These are phyloP conservation scores for Drosophila infuscata DNA, from an alignment of 2,888 invertebrate genomes.

Conservation along the genomic window DNA sequence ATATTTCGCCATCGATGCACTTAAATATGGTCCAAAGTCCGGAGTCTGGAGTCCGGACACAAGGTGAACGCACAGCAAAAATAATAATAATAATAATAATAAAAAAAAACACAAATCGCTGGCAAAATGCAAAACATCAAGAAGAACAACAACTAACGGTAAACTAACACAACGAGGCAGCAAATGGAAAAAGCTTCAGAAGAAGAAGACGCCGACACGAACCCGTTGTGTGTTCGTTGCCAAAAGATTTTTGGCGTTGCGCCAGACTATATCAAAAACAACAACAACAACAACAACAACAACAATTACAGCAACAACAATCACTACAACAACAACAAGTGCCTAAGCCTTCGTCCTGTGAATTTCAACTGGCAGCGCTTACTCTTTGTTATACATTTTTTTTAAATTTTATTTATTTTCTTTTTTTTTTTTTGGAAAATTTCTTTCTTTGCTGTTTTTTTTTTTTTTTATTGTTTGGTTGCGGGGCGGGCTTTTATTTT, in stretches of 20 bases:
- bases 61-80: constrained; percentile 32
- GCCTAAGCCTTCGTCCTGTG: constrained; percentile 36
- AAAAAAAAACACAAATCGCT: constrained; percentile 41
- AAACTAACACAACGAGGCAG: constrained; percentile 3
- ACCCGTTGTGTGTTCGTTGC: constrained; percentile 55
- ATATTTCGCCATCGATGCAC: constrained; percentile 78
- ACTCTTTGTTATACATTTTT: constrained; percentile 59
- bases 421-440: constrained; percentile 33
- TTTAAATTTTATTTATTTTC: constrained; percentile 39
- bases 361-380: constrained; percentile 59
- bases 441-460: constrained; percentile 26
- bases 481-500: constrained; percentile 71
- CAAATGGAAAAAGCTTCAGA: background rate
- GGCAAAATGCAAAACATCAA: constrained; percentile 57
- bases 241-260: constrained; percentile 64
- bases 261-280: constrained; percentile 51
- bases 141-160: constrained; percentile 11
- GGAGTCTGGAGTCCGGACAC: constrained; percentile 10
- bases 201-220: constrained; percentile 14
- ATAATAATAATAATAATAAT: too few species aligned
- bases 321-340: constrained; percentile 11
- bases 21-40: constrained; percentile 66
- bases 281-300: constrained; percentile 12
- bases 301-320: constrained; percentile 2
- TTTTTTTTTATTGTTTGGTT: constrained; percentile 24